Evolutionary conservation across 2,888 invertebrate species (phyloP).

Genomic region (Cephus runcator): DNA sequence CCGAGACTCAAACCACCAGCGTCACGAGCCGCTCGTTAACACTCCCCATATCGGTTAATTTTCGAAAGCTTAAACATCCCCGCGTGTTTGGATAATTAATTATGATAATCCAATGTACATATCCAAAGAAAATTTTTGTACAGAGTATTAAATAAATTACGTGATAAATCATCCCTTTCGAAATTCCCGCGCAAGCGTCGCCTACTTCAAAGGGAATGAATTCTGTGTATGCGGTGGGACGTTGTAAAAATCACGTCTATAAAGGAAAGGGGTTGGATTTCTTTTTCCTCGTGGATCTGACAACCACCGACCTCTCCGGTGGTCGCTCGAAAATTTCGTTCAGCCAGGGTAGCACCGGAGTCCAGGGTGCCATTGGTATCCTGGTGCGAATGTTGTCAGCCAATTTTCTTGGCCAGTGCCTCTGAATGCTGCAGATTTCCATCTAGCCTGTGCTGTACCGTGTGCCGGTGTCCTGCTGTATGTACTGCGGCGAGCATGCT

Average conservation of each 20-base stretch:
- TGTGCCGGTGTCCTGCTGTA: conserved; percentile 43
- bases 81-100: background rate
- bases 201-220: background rate
- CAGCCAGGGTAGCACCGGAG: background rate
- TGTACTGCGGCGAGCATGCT: conserved; percentile 43
- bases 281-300: background rate
- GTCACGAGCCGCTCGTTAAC: conserved; percentile 52
- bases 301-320: background rate
- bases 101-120: background rate
- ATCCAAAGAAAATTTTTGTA: background rate
- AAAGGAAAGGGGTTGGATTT: background rate
- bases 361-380: background rate
- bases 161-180: background rate
- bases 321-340: background rate
- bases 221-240: background rate
- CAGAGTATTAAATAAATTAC: background rate
- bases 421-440: conserved; percentile 65
- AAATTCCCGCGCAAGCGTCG: background rate
- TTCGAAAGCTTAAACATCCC: conserved; percentile 4
- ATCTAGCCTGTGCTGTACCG: conserved; percentile 48
- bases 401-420: conserved; percentile 67
- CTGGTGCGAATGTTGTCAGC: conserved; percentile 63
- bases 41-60: conserved; percentile 3
- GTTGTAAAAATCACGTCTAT: background rate
- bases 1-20: conserved; percentile 23